phyloP scores from a whole-genome alignment of 2,113 vertebrate genomes.

The Limanda limanda region DNA sequence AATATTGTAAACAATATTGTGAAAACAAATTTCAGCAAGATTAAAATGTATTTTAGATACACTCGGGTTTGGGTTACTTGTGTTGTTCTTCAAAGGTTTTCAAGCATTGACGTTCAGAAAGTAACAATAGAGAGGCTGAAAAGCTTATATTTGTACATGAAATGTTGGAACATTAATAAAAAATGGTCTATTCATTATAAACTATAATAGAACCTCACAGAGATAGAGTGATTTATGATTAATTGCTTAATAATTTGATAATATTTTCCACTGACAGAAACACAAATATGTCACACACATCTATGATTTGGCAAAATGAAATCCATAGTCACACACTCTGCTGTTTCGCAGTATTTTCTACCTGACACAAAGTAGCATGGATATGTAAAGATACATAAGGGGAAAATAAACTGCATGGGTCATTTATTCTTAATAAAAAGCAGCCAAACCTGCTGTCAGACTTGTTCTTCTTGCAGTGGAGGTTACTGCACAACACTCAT shows the following conservation, averaged over 20 bases:
- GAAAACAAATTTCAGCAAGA: slow-evolving; percentile 89
- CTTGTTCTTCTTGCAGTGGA: slow-evolving; percentile 47
- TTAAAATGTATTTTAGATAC: slow-evolving; percentile 99
- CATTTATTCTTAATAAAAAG: slow-evolving; percentile 47
- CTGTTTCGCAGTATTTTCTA: slow-evolving; percentile 24
- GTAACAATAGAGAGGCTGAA: slow-evolving; percentile 13
- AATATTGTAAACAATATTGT: slow-evolving; percentile 80
- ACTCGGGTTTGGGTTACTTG: slow-evolving; percentile 85
- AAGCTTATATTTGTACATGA: slow-evolving; percentile 43
- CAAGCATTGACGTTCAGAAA: slow-evolving; percentile 29
- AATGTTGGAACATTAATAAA: slow-evolving; percentile 17
- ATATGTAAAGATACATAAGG: slow-evolving; percentile 36
- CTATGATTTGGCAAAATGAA: slow-evolving; percentile 1
- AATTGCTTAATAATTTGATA: slow-evolving; percentile 1
- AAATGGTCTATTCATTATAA: slow-evolving; percentile 18
- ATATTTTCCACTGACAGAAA: slow-evolving; percentile 8
- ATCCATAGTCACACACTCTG: slow-evolving; percentile 12
- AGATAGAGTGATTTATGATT: too few relatives aligned
- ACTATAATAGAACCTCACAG: slow-evolving; percentile 3
- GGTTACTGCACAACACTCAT: not conserved
- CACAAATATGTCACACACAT: slow-evolving; percentile 20
- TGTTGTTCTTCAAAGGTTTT: slow-evolving; percentile 77
- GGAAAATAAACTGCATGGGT: slow-evolving; percentile 49
- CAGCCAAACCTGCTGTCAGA: slow-evolving; percentile 62
- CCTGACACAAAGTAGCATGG: slow-evolving; percentile 31